These are phyloP conservation scores for Phoenoteleia sp. DNA, from an alignment of 2,888 invertebrate genomes.

Conservation along the genomic window DNA sequence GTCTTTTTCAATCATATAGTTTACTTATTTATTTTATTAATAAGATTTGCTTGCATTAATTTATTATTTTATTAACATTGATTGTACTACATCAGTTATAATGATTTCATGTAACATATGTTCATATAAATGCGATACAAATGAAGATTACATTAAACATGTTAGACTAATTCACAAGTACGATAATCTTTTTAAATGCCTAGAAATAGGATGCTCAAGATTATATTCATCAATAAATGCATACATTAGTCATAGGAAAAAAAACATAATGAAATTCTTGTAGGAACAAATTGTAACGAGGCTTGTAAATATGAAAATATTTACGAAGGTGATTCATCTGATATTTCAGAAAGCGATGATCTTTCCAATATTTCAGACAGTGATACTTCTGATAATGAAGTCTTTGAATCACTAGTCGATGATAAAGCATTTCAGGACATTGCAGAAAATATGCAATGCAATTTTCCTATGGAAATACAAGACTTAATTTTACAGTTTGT, in stretches of 20 bases:
- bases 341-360: neutral
- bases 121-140: constrained; percentile 20
- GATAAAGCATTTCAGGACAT: too few relatives aligned
- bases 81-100: neutral
- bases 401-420: too few relatives aligned
- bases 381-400: too few relatives aligned
- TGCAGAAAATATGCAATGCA: too few relatives aligned
- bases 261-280: neutral
- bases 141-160: constrained; percentile 16
- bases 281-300: neutral
- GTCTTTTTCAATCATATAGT: neutral
- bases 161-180: constrained; percentile 13
- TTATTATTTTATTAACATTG: neutral
- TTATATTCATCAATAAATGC: constrained; percentile 10
- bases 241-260: constrained; percentile 14
- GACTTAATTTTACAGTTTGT: too few relatives aligned
- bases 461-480: too few relatives aligned
- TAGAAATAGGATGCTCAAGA: constrained; percentile 5
- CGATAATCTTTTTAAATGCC: constrained; percentile 21
- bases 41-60: neutral
- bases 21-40: constrained; percentile 9
- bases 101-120: constrained; percentile 14
- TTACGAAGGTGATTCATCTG: neutral
- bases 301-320: neutral
- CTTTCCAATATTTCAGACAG: too few relatives aligned